Base-by-base conservation (phyloP, 1,140 invertebrate species). In the Araneus ventricosus region DNA sequence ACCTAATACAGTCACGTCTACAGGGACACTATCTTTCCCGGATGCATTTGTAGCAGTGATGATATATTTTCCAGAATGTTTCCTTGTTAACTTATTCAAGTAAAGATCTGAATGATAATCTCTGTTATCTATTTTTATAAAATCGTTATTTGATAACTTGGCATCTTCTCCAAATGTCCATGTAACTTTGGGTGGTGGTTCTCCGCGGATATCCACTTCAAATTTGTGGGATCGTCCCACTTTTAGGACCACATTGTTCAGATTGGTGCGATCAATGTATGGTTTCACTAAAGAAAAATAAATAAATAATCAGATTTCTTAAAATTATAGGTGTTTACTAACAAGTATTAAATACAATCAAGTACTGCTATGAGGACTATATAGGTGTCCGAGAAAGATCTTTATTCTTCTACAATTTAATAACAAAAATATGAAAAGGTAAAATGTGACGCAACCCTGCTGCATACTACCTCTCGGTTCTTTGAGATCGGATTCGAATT, bases 61-160 rank as follows among this genome's bases (percentile, higher is more conserved):
- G 0, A 97, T 98, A 95, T 99, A 99, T 95, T 97, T 97, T 93
- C 98, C 99, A 39, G 98, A 98, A 95, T 99, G 98, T 93, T 97
- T 97, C 87, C 98, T 96, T 92, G 97, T 97, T 4, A 97, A 97
- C 95, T 98, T 98, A 24, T 88, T 96, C 27, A 99, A 96, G 0
- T 97, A 96, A 95, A 99, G 98, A 94, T 98, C 98, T 0, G 98
- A 99, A 94, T 98, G 98, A 95, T 99, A 98, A 39, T 99, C 98
- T 80, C 97, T 96, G 95, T 98, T 98, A 94, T 98, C 98, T 93
- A 99, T 98, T 94, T 98, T 98, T 70, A 97, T 97, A 93, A 98
- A 98, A 1, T 97, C 97, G 93, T 97, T 97, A 2, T 97, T 97
- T 0, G 98, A 95, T 87, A 98, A 96, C 95, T 98, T 97, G 95